Conservation (phyloP, 2,888 invertebrate species). For the Macropis europaea region DNA sequence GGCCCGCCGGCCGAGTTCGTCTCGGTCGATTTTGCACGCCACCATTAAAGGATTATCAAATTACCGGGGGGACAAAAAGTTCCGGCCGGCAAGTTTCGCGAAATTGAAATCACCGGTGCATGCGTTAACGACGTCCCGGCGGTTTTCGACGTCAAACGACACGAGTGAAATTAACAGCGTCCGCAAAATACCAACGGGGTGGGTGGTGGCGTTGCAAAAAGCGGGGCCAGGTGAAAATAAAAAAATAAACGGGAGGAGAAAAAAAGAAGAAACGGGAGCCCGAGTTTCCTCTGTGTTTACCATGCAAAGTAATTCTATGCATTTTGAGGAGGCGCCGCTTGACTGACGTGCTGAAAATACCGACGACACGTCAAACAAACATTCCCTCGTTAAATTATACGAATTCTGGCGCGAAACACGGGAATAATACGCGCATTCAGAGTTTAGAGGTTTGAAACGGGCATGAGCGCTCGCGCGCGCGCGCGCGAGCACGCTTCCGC, state of each 20-base stretch:
- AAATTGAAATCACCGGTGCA: slow-evolving; percentile 47
- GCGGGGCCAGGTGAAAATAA: background rate
- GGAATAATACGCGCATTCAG: too few species aligned
- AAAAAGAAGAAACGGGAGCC: slow-evolving; percentile 16
- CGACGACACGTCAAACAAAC: too few species aligned
- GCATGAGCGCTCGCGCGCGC: too few species aligned
- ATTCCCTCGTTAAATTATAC: too few species aligned
- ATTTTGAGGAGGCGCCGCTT: slow-evolving; percentile 51
- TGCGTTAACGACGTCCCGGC: slow-evolving; percentile 27
- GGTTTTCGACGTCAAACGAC: slow-evolving; percentile 54
- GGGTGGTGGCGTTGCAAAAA: background rate
- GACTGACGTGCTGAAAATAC: slow-evolving; percentile 11
- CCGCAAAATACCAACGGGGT: slow-evolving; percentile 13
- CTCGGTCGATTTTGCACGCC: slow-evolving; percentile 32
- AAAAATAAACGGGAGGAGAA: background rate
- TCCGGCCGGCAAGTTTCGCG: slow-evolving; percentile 22
- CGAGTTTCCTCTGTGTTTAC: slow-evolving; percentile 44
- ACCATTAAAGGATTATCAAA: slow-evolving; percentile 38
- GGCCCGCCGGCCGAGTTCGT: background rate
- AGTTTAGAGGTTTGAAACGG: too few species aligned
- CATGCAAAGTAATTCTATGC: slow-evolving; percentile 64
- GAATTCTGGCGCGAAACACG: too few species aligned
- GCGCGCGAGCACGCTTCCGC: too few species aligned
- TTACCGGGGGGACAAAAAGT: slow-evolving; percentile 38
- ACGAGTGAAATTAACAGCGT: slow-evolving; percentile 53